These are phyloP conservation scores for Stenopsyche tienmushanensis DNA, from an alignment of 1,140 invertebrate genomes.

Conservation along the genomic window DNA sequence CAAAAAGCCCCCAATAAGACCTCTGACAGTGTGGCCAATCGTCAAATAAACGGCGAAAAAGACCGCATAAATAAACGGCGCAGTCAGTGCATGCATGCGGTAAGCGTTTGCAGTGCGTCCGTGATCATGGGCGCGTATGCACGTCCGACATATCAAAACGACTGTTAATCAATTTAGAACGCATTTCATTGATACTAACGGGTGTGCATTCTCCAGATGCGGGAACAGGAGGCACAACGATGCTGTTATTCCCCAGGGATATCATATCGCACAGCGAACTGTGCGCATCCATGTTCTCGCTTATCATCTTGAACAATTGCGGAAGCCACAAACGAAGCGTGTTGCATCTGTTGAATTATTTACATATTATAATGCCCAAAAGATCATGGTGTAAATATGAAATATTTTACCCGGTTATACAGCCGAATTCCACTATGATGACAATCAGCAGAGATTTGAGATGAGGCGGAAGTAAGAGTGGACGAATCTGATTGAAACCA, in stretches of 20 bases:
- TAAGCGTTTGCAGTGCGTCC: no score
- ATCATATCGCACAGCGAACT: conserved; percentile 35
- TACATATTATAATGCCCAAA: neutral
- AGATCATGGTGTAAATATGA: neutral
- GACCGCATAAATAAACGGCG: no score
- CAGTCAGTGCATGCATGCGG: no score
- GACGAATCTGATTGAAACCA: conserved; percentile 26
- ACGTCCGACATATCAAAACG: no score
- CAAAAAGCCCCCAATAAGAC: no score
- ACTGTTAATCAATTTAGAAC: no score
- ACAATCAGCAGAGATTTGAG: conserved; percentile 19
- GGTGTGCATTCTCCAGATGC: conserved; percentile 27
- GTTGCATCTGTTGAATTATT: conserved; percentile 21
- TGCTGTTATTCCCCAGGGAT: conserved; percentile 26
- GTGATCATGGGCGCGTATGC: no score
- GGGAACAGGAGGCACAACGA: conserved; percentile 9
- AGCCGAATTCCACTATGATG: conserved; percentile 28
- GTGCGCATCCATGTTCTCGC: conserved; percentile 14
- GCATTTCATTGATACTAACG: no score
- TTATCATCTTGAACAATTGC: conserved; percentile 39
- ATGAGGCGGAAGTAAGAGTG: conserved; percentile 17
- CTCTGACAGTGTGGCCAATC: no score
- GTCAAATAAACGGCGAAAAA: no score
- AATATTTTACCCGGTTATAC: conserved; percentile 25
- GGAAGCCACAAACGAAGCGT: conserved; percentile 36